Conservation (phyloP, 2,888 invertebrate species). For the Limnephilus marmoratus region DNA sequence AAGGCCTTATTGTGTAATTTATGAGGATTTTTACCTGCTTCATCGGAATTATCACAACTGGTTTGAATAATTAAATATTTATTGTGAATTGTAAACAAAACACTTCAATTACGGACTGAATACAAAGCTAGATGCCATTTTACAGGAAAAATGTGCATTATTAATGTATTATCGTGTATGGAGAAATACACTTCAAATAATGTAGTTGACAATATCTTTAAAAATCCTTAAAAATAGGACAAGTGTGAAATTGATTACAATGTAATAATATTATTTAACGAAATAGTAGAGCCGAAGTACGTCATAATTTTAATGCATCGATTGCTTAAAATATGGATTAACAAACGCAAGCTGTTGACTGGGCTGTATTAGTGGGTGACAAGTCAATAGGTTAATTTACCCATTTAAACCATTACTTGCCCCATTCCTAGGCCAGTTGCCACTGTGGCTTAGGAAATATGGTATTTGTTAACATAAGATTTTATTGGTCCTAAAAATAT, state of each 20-base stretch:
- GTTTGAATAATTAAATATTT: background rate
- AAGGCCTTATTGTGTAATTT: background rate
- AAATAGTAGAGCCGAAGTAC: background rate
- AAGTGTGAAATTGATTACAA: background rate
- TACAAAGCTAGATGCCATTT: conserved; percentile 2
- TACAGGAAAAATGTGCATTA: background rate
- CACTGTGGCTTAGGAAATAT: background rate
- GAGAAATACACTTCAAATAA: background rate
- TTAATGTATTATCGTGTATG: background rate
- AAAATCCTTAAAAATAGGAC: background rate
- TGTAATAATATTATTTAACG: background rate
- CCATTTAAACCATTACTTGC: background rate
- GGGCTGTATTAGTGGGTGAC: background rate
- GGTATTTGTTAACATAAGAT: background rate
- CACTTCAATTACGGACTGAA: conserved; percentile 9
- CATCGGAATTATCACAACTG: background rate
- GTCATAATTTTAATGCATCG: background rate
- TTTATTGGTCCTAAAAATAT: background rate
- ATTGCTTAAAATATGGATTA: background rate
- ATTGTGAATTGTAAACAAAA: background rate
- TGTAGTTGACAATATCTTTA: background rate
- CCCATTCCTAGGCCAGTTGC: background rate
- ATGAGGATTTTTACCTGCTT: background rate
- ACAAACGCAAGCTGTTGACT: background rate
- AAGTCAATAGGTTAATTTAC: background rate